Percentiles rank a stretch among this genome's conserved stretches.
Evolutionary conservation across 2,113 vertebrate genomes (phyloP).

Genomic region (Synodontis membranacea): DNA sequence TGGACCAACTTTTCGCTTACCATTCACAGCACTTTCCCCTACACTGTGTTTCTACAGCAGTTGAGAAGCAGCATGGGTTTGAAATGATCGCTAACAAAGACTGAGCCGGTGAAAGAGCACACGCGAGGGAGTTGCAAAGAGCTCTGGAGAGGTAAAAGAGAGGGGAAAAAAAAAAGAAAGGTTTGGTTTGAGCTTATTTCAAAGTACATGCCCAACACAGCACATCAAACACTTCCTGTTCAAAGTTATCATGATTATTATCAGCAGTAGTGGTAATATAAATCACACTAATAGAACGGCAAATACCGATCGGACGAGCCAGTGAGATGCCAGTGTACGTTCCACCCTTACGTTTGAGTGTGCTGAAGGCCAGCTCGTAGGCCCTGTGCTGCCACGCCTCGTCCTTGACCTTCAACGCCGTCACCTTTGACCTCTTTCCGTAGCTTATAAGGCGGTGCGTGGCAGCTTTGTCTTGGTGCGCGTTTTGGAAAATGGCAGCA

Average conservation of each 20-base stretch:
- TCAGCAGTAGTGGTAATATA: background rate
- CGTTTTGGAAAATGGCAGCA: constrained; percentile 82
- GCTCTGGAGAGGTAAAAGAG: background rate
- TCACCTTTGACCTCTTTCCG: constrained; percentile 57
- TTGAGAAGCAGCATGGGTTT: background rate
- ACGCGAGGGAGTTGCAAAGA: background rate
- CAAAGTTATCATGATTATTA: background rate
- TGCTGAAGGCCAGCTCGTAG: constrained; percentile 83
- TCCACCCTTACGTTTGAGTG: constrained; percentile 86
- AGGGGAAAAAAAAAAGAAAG: background rate
- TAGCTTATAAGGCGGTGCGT: constrained; percentile 74
- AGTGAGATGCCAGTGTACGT: background rate
- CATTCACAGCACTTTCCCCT: background rate
- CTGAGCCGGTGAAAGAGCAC: background rate
- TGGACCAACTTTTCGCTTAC: background rate
- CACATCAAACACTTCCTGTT: too few relatives aligned
- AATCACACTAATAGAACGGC: background rate
- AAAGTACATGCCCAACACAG: background rate
- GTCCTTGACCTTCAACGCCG: constrained; percentile 62
- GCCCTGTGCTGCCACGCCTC: constrained; percentile 65
- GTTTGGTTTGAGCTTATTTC: background rate
- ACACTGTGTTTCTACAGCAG: background rate
- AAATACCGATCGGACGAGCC: background rate
- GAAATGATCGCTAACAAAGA: background rate
- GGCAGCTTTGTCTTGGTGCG: constrained; percentile 70